Evolutionary conservation across 2,888 invertebrate species (phyloP).

Genomic region (Drosophila histrio): DNA sequence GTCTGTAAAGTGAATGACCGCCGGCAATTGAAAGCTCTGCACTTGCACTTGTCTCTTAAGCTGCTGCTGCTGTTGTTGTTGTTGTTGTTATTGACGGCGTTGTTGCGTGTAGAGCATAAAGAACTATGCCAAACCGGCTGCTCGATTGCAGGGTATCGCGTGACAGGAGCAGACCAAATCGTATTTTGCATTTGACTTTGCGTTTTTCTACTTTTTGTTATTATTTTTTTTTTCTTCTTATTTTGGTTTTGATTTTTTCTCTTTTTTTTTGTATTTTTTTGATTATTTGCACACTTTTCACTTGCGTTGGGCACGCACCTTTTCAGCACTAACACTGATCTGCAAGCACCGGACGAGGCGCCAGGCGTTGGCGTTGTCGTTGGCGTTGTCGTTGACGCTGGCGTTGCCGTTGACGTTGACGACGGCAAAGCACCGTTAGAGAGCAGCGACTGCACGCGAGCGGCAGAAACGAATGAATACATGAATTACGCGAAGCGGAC

Average conservation of each 20-base stretch:
- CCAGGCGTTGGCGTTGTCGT: conserved; percentile 40
- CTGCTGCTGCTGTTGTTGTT: conserved; percentile 1
- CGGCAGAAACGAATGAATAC: conserved; percentile 68
- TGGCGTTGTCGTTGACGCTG: conserved; percentile 19
- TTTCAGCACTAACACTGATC: conserved; percentile 39
- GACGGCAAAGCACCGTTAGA: conserved; percentile 66
- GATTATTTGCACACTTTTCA: conserved; percentile 42
- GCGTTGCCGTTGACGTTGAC: conserved; percentile 33
- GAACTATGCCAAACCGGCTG: conserved; percentile 33
- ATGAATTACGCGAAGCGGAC: conserved; percentile 47
- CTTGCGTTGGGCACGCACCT: conserved; percentile 66
- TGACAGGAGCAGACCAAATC: conserved; percentile 26
- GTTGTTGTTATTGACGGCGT: conserved; percentile 6
- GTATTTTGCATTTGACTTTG: conserved; percentile 19
- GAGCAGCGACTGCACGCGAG: conserved; percentile 73
- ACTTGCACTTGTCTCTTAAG: conserved; percentile 57
- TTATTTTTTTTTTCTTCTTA: background rate
- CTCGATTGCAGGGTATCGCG: conserved; percentile 47
- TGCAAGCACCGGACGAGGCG: conserved; percentile 31
- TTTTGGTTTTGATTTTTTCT: conserved; percentile 19
- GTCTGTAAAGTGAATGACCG: conserved; percentile 60
- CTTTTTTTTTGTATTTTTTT: background rate
- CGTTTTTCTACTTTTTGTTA: conserved; percentile 4
- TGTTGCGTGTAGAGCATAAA: conserved; percentile 39
- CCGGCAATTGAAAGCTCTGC: conserved; percentile 42